Evolutionary conservation across 2,888 invertebrate species (phyloP), one percentile per base, ranked within the genome.

Genomic region (Caenorhabditis drosophilae): DNA sequence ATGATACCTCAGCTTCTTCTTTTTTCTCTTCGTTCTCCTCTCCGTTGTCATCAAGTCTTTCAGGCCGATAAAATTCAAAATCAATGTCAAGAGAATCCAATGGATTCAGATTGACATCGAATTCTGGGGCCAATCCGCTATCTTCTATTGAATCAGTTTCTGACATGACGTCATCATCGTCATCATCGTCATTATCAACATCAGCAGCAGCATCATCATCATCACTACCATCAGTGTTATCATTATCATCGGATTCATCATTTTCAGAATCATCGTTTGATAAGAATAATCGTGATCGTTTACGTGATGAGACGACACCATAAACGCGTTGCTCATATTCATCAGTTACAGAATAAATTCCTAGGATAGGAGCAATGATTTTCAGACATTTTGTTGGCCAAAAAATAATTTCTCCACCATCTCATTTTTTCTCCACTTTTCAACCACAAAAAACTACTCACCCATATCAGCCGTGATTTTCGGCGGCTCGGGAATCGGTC

Each of bases 241-340:
- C 42, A 2, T 20, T 12, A 15, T 45, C 45, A 23, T 45, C 45
- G 2, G 20, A 42, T 4, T 7, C 38, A 11, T 52, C 57, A 16
- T 25, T 42, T 27, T 52, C 50, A 7, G 27, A 25, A 9, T 35
- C 54, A 18, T 31, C 48, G 23, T 20, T 18, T n/a, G n/a, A n/a
- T n/a, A n/a, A n/a, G n/a, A n/a, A n/a, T n/a, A n/a, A n/a, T n/a
- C n/a, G n/a, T n/a, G 6, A 38, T 16, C 38, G 6, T 31, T 31
- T 36, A 15, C 16, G 36, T 4, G 25, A 36, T 1, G 56, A 52
- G 0, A 62, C 48, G 25, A 36, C 25, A 11, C 64, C 64, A 36
- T 58, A 64, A 2, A 64, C 51, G 2, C 58, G 54, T 31, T 64
- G 54, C 34, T 64, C 64, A 55, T 64, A 64, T 46, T 64, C 64